Conservation (phyloP, 2,888 invertebrate species). For the Seira ritae region DNA sequence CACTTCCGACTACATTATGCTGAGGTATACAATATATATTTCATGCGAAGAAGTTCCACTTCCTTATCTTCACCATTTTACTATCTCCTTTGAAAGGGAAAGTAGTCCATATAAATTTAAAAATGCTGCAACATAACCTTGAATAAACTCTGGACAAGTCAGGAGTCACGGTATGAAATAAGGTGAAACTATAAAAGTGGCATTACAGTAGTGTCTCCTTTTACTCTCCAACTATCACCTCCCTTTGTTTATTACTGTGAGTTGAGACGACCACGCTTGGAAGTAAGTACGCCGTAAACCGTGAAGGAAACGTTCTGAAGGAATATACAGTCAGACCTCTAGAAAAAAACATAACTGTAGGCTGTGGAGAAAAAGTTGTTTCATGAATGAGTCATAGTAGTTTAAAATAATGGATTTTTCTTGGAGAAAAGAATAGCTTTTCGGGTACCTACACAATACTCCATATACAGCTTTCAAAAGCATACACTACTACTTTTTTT, state of each 20-base stretch:
- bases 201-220: neutral
- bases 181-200: neutral
- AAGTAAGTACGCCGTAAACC: conserved; percentile 3
- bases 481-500: neutral
- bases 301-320: neutral
- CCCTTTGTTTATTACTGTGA: neutral
- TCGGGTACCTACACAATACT: neutral
- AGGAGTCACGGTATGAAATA: neutral
- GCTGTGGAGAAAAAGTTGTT: conserved; percentile 44
- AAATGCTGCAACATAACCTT: neutral
- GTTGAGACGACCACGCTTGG: neutral
- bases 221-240: conserved; percentile 1
- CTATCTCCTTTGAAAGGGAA: neutral
- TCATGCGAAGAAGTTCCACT: neutral
- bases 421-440: conserved; percentile 27
- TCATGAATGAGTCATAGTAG: conserved; percentile 60
- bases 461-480: neutral
- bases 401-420: conserved; percentile 57
- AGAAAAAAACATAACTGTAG: neutral
- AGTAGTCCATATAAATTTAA: neutral
- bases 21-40: neutral
- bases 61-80: neutral
- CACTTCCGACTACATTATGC: neutral
- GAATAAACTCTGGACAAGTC: neutral
- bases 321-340: neutral